phyloP scores from a whole-genome alignment of 1,140 invertebrate species.

The Drosophila nikananu region DNA sequence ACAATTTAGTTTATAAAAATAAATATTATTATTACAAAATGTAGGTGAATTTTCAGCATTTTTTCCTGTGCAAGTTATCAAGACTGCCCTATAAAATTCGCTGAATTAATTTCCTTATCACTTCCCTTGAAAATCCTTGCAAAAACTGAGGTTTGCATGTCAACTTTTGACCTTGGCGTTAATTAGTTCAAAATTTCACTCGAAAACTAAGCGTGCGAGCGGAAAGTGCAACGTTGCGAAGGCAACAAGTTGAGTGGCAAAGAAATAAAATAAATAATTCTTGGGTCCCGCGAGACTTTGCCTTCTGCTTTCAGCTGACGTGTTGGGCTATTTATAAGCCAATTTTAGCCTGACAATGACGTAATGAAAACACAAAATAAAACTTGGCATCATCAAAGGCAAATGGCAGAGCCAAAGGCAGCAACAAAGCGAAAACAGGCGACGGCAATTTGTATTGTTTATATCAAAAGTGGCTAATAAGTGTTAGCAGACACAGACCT shows the following conservation, averaged over 20 bases:
- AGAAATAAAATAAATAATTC: constrained; percentile 32
- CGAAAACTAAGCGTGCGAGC: constrained; percentile 11
- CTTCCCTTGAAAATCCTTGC: constrained; percentile 8
- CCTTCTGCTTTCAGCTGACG: constrained; percentile 66
- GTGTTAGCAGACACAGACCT: constrained; percentile 7
- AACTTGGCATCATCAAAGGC: constrained; percentile 57
- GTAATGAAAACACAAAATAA: constrained; percentile 66
- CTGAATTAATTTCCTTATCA: constrained; percentile 12
- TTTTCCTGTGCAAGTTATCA: neutral
- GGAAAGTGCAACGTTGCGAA: constrained; percentile 9
- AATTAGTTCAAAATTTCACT: constrained; percentile 63
- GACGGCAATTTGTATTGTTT: constrained; percentile 74
- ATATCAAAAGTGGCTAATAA: constrained; percentile 66
- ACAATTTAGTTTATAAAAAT: neutral
- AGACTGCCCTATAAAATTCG: neutral
- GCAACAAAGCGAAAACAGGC: constrained; percentile 41
- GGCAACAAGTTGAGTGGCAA: constrained; percentile 48
- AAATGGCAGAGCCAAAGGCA: constrained; percentile 10
- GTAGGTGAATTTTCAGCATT: neutral
- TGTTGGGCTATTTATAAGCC: constrained; percentile 80
- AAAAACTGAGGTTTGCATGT: neutral
- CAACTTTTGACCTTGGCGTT: constrained; percentile 52
- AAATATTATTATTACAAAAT: neutral
- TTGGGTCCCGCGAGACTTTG: constrained; percentile 45
- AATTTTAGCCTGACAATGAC: constrained; percentile 78